Evolutionary conservation across 2,888 invertebrate genomes (phyloP), one percentile per base, ranked within the genome.

Genomic region (Allygus modestus): DNA sequence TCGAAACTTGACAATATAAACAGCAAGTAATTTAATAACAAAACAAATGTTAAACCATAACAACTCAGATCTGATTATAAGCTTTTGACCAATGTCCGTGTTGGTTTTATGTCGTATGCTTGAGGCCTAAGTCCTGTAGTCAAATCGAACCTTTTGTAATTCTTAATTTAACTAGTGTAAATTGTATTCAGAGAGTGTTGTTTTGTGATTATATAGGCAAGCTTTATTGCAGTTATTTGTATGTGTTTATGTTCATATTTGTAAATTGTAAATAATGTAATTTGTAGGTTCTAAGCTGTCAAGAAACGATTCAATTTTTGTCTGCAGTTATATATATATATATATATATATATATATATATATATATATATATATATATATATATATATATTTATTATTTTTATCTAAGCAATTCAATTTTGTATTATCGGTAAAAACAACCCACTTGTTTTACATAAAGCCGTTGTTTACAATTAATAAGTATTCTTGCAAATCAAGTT

Each of bases 1-100:
- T 41, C 41, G 73, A 41, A 73, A 73, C 73, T 73, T 20, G 73
- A 73, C 73, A 73, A 73, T 73, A 73, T 73, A 28, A 28, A 54
- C 11, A 26, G 65, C 31, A 28, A 65, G 31, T 15, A 4, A 23
- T 58, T 58, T 58, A 17, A 31, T 65, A 65, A 65, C 17, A 7
- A 65, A 58, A 58, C 2, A 9, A 20, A 65, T 65, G 28, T 65
- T 28, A 11, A 58, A 58, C 58, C 5, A 58, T 23, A 28, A 65
- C 65, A 7, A 17, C 28, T 11, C 2, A 5, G 15, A 31, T 28
- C 31, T 9, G 28, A 65, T 7, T 23, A 12, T 65, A 65, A 65
- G 65, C 31, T 65, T 31, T 20, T 23, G 65, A 65, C 65, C 31
- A 17, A 28, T 5, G 26, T 28, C 0, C 54, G 28, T 28, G 65